phyloP scores from a whole-genome alignment of 1,140 invertebrate species.

The Monomorium pharaonis region DNA sequence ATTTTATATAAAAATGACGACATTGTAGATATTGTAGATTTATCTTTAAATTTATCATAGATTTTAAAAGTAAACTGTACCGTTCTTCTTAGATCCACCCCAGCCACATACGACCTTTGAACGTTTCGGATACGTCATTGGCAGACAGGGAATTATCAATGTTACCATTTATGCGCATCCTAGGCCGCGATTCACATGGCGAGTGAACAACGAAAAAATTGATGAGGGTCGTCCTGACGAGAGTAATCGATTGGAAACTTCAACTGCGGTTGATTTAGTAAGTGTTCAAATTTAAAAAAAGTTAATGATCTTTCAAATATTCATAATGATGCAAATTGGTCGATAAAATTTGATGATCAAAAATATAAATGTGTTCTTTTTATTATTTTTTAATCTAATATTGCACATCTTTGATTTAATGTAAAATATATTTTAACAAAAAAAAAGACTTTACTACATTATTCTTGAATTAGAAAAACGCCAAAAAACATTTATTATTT shows the following conservation, averaged over 20 bases:
- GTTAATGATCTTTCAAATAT: not conserved
- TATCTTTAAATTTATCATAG: not conserved
- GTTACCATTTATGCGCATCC: constrained; percentile 90
- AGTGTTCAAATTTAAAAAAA: constrained; percentile 60
- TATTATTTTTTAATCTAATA: not conserved
- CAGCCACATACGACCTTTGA: constrained; percentile 85
- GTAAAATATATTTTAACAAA: not conserved
- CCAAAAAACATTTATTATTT: not conserved
- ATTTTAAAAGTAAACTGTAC: not conserved
- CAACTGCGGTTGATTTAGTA: constrained; percentile 85
- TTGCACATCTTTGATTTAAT: not conserved
- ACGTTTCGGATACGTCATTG: constrained; percentile 90
- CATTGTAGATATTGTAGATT: not conserved
- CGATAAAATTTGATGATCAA: not conserved
- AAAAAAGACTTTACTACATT: not conserved
- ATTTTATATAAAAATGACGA: not conserved
- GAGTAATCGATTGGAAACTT: constrained; percentile 84
- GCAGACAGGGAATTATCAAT: constrained; percentile 88
- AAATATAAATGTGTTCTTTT: not conserved
- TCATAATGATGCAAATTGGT: not conserved
- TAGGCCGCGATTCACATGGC: constrained; percentile 88
- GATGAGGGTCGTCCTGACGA: constrained; percentile 84
- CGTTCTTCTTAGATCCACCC: constrained; percentile 86
- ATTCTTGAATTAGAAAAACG: not conserved
- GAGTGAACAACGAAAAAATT: constrained; percentile 86